Conservation (phyloP, 1,140 invertebrate species). For the Thaumetopoea pityocampa region DNA sequence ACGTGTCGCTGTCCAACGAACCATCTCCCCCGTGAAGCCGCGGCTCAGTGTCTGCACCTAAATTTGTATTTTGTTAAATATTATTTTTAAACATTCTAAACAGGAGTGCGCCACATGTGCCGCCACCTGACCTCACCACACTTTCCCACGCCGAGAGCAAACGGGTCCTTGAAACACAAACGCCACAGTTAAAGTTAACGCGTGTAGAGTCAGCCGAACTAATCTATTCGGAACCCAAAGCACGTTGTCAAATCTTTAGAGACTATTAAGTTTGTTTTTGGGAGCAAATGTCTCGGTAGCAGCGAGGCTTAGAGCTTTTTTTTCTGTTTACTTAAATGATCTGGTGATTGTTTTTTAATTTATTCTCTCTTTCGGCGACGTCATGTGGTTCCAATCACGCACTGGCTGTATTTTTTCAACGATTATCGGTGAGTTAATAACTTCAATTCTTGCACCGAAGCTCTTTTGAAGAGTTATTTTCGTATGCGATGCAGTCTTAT, state of each 20-base stretch:
- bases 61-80: slow-evolving; percentile 60
- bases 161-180: slow-evolving; percentile 49
- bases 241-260: slow-evolving; percentile 4
- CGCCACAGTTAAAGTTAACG: slow-evolving; percentile 43
- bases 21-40: slow-evolving; percentile 57
- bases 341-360: slow-evolving; percentile 74
- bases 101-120: slow-evolving; percentile 65
- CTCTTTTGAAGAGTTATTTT: too few relatives aligned
- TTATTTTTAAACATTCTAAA: slow-evolving; percentile 68
- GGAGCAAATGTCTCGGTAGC: slow-evolving; percentile 61
- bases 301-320: slow-evolving; percentile 53
- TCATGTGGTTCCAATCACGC: slow-evolving; percentile 71
- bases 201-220: slow-evolving; percentile 21
- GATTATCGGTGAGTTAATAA: slow-evolving; percentile 23
- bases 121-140: slow-evolving; percentile 62
- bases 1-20: slow-evolving; percentile 29
- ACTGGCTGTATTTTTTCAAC: slow-evolving; percentile 47
- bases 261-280: slow-evolving; percentile 40
- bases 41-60: slow-evolving; percentile 32
- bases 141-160: slow-evolving; percentile 63
- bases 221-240: slow-evolving; percentile 13
- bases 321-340: slow-evolving; percentile 71
- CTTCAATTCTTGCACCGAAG: too few relatives aligned
- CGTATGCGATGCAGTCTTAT: too few relatives aligned
- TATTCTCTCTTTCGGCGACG: slow-evolving; percentile 54